A percentile compares a stretch with the other conserved stretches of the same genome.
These are phyloP conservation scores for Achatina immaculata DNA, from an alignment of 1,140 invertebrate genomes.

Conservation along the genomic window DNA sequence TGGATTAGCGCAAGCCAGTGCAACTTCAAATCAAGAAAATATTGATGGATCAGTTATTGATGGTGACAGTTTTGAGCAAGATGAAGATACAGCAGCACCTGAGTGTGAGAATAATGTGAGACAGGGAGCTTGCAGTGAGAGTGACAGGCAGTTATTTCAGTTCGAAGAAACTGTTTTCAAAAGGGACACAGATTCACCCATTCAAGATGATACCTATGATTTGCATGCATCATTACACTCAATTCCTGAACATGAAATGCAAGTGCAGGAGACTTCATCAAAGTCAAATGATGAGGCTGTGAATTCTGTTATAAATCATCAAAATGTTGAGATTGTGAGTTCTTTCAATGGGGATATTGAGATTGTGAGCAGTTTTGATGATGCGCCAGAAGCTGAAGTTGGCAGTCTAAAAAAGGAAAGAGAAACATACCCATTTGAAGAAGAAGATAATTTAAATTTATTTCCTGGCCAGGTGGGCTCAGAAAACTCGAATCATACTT, in stretches of 20 bases:
- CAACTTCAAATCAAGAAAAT: not conserved
- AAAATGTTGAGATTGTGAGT: not conserved
- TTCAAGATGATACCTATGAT: not conserved
- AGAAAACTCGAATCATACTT: not conserved
- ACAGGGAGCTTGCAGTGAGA: conserved; percentile 11
- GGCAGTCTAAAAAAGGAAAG: not conserved
- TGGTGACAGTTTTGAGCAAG: conserved; percentile 28
- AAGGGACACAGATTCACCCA: no score
- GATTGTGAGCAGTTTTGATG: conserved; percentile 17
- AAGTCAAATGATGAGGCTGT: not conserved
- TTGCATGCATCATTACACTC: not conserved
- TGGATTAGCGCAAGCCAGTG: not conserved
- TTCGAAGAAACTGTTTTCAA: not conserved
- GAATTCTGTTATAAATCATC: not conserved
- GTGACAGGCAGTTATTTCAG: conserved; percentile 18
- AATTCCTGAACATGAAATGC: not conserved
- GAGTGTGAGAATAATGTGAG: conserved; percentile 14
- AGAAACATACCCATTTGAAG: not conserved
- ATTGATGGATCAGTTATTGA: not conserved
- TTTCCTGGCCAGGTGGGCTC: not conserved
- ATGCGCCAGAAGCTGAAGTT: conserved; percentile 37
- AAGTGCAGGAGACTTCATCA: not conserved
- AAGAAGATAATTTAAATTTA: conserved; percentile 14
- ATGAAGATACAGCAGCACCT: conserved; percentile 29
- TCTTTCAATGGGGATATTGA: conserved; percentile 38